Percentiles rank a stretch among this genome's conserved stretches.
Evolutionary conservation across 2,888 invertebrate genomes (phyloP).

Genomic region (Priocnemis perturbator): DNA sequence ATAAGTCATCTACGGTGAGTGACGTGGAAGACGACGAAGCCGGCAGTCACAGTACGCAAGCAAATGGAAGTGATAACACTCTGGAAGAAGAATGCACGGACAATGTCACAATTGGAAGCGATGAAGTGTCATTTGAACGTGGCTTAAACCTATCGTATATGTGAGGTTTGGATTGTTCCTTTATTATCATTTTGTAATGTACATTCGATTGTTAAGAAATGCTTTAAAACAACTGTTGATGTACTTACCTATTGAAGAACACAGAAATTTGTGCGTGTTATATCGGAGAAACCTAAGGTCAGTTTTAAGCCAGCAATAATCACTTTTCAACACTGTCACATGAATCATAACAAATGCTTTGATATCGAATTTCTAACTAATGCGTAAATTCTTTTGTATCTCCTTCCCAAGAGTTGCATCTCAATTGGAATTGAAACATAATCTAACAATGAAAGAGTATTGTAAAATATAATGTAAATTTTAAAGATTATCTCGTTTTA

Average conservation of each 20-base stretch:
- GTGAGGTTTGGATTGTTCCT: conserved; percentile 60
- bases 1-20: conserved; percentile 51
- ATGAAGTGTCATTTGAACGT: conserved; percentile 72
- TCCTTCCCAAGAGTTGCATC: conserved; percentile 17
- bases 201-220: background rate
- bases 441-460: background rate
- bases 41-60: conserved; percentile 57
- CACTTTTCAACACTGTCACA: conserved; percentile 24
- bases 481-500: conserved; percentile 31
- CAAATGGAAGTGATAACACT: conserved; percentile 72
- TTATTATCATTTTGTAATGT: conserved; percentile 41
- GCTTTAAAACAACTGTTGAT: background rate
- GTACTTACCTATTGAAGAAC: too few species aligned
- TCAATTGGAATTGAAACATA: background rate
- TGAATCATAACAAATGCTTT: conserved; percentile 5
- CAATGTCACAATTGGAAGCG: conserved; percentile 66
- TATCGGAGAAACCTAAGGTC: background rate
- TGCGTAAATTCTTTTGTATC: conserved; percentile 11
- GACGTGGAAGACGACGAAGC: conserved; percentile 51
- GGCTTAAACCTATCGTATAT: conserved; percentile 70
- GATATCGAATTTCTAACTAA: conserved; percentile 10
- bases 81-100: conserved; percentile 68
- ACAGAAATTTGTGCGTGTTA: too few species aligned
- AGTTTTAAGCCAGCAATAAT: too few species aligned
- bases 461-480: conserved; percentile 13